Conservation (phyloP, 2,797 vertebrate genomes). For the Sciurus vulgaris region DNA sequence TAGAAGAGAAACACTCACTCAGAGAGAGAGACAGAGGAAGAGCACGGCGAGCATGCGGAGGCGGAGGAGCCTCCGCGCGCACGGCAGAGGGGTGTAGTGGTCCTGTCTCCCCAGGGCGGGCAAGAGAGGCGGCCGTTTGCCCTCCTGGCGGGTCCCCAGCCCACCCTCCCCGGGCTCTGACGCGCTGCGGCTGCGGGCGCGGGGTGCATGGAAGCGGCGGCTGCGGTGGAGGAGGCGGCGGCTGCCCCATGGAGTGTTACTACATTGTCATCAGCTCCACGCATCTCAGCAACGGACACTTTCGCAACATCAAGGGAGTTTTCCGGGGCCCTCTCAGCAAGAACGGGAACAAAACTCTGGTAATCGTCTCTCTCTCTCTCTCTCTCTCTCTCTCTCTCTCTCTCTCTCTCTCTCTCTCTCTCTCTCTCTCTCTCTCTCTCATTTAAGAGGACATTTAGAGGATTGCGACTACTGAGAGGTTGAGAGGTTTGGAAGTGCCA, state of each 20-base stretch:
- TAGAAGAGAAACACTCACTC: not conserved
- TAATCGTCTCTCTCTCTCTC: slow-evolving; percentile 85
- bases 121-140: not conserved
- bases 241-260: slow-evolving; percentile 96
- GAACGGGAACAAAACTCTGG: slow-evolving; percentile 93
- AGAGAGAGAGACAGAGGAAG: not conserved
- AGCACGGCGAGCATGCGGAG: slow-evolving; percentile 41
- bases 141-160: not conserved
- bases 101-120: not conserved
- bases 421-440: no score
- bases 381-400: not conserved
- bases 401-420: no score
- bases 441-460: slow-evolving; percentile 2
- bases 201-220: slow-evolving; percentile 78
- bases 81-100: not conserved
- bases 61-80: slow-evolving; percentile 29
- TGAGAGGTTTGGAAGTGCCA: not conserved
- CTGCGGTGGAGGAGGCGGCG: slow-evolving; percentile 80
- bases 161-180: not conserved
- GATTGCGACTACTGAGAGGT: not conserved
- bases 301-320: slow-evolving; percentile 99
- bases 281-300: slow-evolving; percentile 97
- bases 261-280: slow-evolving; percentile 99
- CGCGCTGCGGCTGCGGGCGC: slow-evolving; percentile 68
- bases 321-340: slow-evolving; percentile 97